Conservation (phyloP, 2,797 vertebrate genomes). For the Girardinus metallicus region DNA sequence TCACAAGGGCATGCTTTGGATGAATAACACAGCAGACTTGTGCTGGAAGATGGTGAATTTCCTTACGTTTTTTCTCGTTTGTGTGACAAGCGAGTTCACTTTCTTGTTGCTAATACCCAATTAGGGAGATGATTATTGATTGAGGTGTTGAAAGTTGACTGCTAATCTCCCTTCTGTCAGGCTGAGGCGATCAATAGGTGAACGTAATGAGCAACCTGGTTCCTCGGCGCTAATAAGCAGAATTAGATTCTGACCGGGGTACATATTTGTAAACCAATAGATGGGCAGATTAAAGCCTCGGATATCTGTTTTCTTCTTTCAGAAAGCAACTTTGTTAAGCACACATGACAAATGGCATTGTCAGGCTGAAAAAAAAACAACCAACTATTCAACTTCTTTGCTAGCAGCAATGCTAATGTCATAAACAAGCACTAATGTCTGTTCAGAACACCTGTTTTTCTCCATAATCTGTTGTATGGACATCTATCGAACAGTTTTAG, state of each 20-base stretch:
- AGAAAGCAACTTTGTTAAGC: conserved; percentile 1
- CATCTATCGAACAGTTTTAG: conserved; percentile 45
- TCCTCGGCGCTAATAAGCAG: conserved; percentile 65
- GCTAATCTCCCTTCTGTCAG: conserved; percentile 77
- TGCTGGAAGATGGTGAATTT: conserved; percentile 39
- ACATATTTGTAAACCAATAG: conserved; percentile 58
- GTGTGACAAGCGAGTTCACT: conserved; percentile 70
- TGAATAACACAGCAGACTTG: conserved; percentile 42
- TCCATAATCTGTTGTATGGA: conserved; percentile 15
- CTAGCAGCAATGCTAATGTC: conserved; percentile 12
- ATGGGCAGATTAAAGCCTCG: conserved; percentile 14
- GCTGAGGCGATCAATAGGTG: conserved; percentile 70
- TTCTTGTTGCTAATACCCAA: conserved; percentile 81
- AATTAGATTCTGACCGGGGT: conserved; percentile 58
- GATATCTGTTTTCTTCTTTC: conserved; percentile 16
- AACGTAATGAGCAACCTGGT: conserved; percentile 73
- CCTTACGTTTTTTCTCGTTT: conserved; percentile 64
- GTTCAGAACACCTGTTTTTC: conserved; percentile 17
- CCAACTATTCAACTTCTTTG: not conserved
- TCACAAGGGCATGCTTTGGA: conserved; percentile 36
- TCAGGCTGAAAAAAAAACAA: not conserved
- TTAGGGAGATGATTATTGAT: conserved; percentile 85
- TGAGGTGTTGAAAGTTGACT: conserved; percentile 78
- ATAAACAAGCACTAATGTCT: not conserved
- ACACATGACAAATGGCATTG: not conserved